A percentile compares a stretch with the other conserved stretches of the same genome.
Conservation (phyloP, 2,113 vertebrate genomes). For the Neotoma lepida region DNA sequence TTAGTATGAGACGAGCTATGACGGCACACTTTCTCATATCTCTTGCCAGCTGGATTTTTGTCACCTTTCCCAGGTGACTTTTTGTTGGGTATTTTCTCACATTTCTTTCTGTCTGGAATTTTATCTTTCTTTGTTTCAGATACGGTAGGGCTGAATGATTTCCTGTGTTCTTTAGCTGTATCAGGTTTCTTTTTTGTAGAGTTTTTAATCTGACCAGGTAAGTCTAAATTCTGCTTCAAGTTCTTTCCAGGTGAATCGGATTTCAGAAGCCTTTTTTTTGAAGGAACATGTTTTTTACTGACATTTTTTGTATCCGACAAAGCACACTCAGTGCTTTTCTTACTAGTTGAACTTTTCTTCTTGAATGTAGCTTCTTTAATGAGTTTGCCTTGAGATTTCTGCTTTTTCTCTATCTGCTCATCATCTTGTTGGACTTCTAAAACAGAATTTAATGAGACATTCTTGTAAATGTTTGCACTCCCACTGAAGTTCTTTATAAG, state of each 20-base stretch:
- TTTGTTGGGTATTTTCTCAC: conserved; percentile 68
- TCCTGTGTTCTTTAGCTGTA: conserved; percentile 68
- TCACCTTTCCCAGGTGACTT: conserved; percentile 65
- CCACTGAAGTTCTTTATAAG: neutral
- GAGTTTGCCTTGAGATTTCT: conserved; percentile 61
- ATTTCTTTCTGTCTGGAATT: conserved; percentile 77
- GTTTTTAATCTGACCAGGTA: conserved; percentile 47
- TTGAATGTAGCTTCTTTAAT: conserved; percentile 13
- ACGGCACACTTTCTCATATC: conserved; percentile 68
- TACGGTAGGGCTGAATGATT: conserved; percentile 66
- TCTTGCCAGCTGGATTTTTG: conserved; percentile 69
- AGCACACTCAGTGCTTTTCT: conserved; percentile 44
- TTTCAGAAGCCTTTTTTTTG: conserved; percentile 58
- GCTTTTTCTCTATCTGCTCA: conserved; percentile 17
- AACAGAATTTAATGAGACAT: conserved; percentile 67
- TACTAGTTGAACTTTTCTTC: conserved; percentile 58
- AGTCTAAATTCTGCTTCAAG: conserved; percentile 69
- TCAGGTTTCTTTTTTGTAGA: conserved; percentile 69
- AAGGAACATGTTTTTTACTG: conserved; percentile 54
- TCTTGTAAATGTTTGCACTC: conserved; percentile 28
- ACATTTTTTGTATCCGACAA: neutral
- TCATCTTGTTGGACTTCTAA: conserved; percentile 72
- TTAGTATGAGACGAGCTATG: conserved; percentile 49
- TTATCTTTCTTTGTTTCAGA: conserved; percentile 70
- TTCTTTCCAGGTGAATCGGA: conserved; percentile 51